Conservation (phyloP, 2,888 invertebrate genomes). For the Athripsodes cinereus region DNA sequence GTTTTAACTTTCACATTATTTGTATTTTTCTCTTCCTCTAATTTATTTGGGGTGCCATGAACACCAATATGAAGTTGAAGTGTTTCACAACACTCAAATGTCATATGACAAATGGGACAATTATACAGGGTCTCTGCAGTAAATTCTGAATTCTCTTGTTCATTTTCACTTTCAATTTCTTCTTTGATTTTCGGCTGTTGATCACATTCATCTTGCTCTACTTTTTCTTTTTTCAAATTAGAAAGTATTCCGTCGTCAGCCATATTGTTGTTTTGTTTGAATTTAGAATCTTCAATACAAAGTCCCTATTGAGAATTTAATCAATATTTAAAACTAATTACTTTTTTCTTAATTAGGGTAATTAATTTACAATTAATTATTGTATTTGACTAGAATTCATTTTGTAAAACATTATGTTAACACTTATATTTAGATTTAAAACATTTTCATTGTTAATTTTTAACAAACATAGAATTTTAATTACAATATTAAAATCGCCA, state of each 20-base stretch:
- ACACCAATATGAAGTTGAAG: neutral
- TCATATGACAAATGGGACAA: neutral
- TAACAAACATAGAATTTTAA: too few species aligned
- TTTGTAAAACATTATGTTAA: too few species aligned
- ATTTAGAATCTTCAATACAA: too few species aligned
- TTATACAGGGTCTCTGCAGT: neutral
- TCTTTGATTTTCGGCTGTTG: neutral
- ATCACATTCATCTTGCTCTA: neutral
- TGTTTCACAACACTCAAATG: neutral
- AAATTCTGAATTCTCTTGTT: neutral
- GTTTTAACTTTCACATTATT: neutral
- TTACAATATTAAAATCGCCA: too few species aligned
- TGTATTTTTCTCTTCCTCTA: neutral
- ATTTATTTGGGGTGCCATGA: neutral
- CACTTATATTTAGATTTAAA: too few species aligned
- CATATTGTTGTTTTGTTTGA: neutral
- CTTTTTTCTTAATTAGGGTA: too few species aligned
- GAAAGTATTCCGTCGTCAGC: neutral
- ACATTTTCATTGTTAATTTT: too few species aligned
- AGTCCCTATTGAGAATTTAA: too few species aligned
- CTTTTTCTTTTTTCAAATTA: too few species aligned
- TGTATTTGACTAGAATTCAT: too few species aligned
- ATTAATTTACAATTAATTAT: too few species aligned
- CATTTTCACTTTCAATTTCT: neutral
- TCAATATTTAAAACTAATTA: too few species aligned